phyloP scores from a whole-genome alignment of 53 echinoderm and acorn worm genomes.

The Pentamera pediparva region DNA sequence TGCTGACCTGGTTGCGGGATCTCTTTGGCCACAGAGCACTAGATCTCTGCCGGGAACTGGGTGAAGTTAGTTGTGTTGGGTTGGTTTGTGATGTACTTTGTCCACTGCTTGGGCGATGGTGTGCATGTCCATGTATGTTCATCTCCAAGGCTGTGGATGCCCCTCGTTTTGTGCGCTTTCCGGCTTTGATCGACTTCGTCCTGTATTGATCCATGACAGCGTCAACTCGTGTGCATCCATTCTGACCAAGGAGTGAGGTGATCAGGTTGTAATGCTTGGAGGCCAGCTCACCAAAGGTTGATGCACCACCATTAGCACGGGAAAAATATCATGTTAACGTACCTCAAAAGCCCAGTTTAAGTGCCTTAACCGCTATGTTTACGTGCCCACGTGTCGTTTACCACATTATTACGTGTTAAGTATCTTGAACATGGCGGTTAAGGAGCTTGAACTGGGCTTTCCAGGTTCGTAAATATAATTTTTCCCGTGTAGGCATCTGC shows the following conservation, averaged over 20 bases:
- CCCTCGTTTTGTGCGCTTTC: not conserved
- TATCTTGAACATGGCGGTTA: no score
- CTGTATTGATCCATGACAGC: not conserved
- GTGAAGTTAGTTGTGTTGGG: not conserved
- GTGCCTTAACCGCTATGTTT: no score
- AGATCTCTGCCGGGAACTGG: not conserved
- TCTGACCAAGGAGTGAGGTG: not conserved
- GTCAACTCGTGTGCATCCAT: slow-evolving; percentile 8
- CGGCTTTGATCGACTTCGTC: not conserved
- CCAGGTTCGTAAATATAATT: no score
- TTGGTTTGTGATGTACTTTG: not conserved
- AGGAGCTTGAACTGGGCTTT: no score
- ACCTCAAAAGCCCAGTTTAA: no score
- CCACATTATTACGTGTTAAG: no score
- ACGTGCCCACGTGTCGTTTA: no score
- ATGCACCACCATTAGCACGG: not conserved
- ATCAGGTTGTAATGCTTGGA: not conserved
- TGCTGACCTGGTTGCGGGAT: not conserved
- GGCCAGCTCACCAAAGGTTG: slow-evolving; percentile 16
- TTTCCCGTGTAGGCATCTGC: not conserved
- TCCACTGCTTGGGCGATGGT: slow-evolving; percentile 5
- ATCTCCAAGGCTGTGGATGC: not conserved
- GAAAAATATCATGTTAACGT: no score
- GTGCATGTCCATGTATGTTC: not conserved
- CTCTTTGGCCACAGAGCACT: not conserved